Base-by-base conservation (phyloP, 2,797 vertebrate genomes). In the Echeneis naucrates region DNA sequence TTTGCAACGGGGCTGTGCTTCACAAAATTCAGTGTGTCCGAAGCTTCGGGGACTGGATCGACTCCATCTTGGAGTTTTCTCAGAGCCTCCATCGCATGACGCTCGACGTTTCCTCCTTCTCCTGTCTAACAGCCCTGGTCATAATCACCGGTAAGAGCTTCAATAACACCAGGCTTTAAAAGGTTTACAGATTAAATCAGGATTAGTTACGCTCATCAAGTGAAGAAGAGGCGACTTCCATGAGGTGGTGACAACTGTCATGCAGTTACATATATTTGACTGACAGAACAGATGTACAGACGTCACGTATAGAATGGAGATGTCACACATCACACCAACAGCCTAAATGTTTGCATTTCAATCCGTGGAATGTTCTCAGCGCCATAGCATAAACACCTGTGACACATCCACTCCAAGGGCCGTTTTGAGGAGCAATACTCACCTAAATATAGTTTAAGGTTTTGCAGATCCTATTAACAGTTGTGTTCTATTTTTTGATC, bases 21-120 rank as follows among this genome's bases (percentile, higher is more conserved):
- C 96, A 99, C 87, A 95, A 95, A 24, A 92, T 90, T 35, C 97
- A 99, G 87, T 99, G 97, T 8, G 89, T 96, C 78, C 92, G 95
- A 0, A 95, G 96, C 75, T 99, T 99, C 1, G 97, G 98, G 0
- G 95, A 97, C 77, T 98, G 98, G 98, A 96, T 99, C 0, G 93
- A 97, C 47, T 96, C 96, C 68, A 99, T 99, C 84, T 89, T 98
- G 47, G 95, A 96, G 73, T 99, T 98, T 87, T 98, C 98, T 0
- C 93, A 95, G 74, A 96, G 93, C 88, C 95, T 99, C 58, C 96
- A 96, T 76, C 95, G 96, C 85, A 94, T 97, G 95, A 96, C 89
- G 9, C 89, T 98, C 0, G 97, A 98, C 0, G 81, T 98, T 17
- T 96, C 97, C 10, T 96, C 97, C 81, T 97, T 98, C 58, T 95